These are phyloP conservation scores for Brachyalestes nurse DNA, from an alignment of 2,797 vertebrate species.

Conservation along the genomic window DNA sequence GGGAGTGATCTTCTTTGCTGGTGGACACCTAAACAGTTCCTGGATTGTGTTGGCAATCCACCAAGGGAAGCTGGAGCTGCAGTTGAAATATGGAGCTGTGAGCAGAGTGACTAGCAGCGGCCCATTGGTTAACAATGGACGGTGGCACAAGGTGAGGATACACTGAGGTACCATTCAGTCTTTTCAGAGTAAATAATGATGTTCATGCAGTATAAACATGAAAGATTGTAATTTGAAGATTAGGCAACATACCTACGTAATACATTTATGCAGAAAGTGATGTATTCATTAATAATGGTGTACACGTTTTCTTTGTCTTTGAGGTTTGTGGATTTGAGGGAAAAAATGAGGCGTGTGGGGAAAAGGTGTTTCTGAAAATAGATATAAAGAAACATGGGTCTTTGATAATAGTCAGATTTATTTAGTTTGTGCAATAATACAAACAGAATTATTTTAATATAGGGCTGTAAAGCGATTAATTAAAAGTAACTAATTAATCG, in stretches of 20 bases:
- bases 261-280: background rate
- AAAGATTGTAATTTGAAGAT: too few relatives aligned
- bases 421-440: too few relatives aligned
- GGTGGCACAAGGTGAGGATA: slow-evolving; percentile 89
- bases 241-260: background rate
- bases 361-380: too few relatives aligned
- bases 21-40: slow-evolving; percentile 88
- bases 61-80: slow-evolving; percentile 90
- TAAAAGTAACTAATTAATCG: too few relatives aligned
- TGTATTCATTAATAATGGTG: background rate
- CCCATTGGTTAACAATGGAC: slow-evolving; percentile 87
- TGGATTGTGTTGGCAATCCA: slow-evolving; percentile 93
- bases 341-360: too few relatives aligned
- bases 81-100: slow-evolving; percentile 86
- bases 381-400: too few relatives aligned
- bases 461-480: too few relatives aligned
- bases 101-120: slow-evolving; percentile 93
- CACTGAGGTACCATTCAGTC: background rate
- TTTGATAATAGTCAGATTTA: too few relatives aligned
- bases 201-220: background rate
- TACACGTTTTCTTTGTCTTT: too few relatives aligned
- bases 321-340: too few relatives aligned
- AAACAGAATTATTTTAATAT: too few relatives aligned
- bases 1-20: slow-evolving; percentile 96
- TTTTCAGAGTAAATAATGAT: background rate